Conservation (phyloP, 2,888 invertebrate species). For the Drosophila pseudotakahashii region DNA sequence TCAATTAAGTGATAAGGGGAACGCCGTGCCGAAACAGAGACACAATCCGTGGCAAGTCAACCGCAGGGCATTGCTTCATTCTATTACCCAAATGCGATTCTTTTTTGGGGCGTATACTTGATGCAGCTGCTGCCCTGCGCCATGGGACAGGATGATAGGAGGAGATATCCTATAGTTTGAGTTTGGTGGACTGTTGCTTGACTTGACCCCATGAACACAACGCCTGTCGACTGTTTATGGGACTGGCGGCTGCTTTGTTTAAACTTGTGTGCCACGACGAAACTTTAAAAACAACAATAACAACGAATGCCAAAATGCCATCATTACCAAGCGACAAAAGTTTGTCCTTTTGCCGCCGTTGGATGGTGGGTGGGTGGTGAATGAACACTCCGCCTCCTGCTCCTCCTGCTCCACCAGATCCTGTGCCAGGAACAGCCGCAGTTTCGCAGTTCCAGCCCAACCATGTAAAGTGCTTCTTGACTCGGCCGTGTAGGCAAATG, state of each 20-base stretch:
- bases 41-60: constrained; percentile 1
- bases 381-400: neutral
- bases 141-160: too few relatives aligned
- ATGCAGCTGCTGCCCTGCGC: constrained; percentile 37
- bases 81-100: constrained; percentile 3
- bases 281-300: constrained; percentile 69
- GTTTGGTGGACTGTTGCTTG: constrained; percentile 5
- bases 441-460: constrained; percentile 55
- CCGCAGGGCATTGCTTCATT: constrained; percentile 1
- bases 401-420: neutral
- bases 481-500: constrained; percentile 77
- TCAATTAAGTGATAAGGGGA: constrained; percentile 63
- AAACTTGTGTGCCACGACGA: constrained; percentile 71
- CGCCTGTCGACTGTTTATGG: constrained; percentile 78
- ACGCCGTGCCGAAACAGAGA: neutral
- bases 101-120: constrained; percentile 33
- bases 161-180: too few relatives aligned
- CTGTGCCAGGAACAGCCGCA: constrained; percentile 48
- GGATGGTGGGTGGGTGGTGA: too few relatives aligned
- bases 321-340: constrained; percentile 80
- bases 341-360: constrained; percentile 67
- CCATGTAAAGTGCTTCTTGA: constrained; percentile 72
- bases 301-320: constrained; percentile 74
- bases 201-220: constrained; percentile 72
- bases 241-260: constrained; percentile 80